Percentiles rank a stretch among this genome's conserved stretches.
Evolutionary conservation across 2,113 vertebrate genomes (phyloP).

Genomic region (Puffinus mauretanicus): DNA sequence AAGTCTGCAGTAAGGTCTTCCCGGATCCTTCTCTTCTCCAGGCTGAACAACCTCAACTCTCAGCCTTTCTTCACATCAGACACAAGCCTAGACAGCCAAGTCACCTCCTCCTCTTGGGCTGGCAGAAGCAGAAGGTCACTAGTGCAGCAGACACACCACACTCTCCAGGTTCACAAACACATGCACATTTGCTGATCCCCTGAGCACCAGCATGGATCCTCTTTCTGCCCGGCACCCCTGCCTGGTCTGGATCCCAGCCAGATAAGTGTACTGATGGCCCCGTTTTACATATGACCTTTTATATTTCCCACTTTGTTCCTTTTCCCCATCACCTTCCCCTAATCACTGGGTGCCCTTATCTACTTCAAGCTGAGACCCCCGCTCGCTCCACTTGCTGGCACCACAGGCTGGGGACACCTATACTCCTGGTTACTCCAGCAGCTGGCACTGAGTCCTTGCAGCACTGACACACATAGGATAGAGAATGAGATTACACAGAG

Average conservation of each 20-base stretch:
- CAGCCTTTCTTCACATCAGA: background rate
- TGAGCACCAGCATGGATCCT: fast-evolving
- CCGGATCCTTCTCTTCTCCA: background rate
- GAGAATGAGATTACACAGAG: background rate
- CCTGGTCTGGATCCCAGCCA: background rate
- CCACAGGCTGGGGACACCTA: background rate
- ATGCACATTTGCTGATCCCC: fast-evolving
- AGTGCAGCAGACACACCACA: background rate
- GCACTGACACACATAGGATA: background rate
- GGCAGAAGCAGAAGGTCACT: background rate
- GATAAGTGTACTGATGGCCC: too few relatives aligned
- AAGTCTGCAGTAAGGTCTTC: background rate
- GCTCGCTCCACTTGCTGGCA: background rate
- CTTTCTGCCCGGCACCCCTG: too few relatives aligned
- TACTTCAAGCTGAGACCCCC: background rate
- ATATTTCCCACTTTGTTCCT: background rate
- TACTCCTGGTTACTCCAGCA: background rate
- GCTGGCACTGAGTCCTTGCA: background rate
- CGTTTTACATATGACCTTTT: background rate
- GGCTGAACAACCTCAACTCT: background rate
- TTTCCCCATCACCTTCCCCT: background rate
- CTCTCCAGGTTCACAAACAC: background rate
- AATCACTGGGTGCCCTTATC: background rate
- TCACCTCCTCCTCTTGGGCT: background rate
- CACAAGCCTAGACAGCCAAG: background rate